Evolutionary conservation across 2,888 invertebrate genomes (phyloP).

Genomic region (Chromoteleia sp.): DNA sequence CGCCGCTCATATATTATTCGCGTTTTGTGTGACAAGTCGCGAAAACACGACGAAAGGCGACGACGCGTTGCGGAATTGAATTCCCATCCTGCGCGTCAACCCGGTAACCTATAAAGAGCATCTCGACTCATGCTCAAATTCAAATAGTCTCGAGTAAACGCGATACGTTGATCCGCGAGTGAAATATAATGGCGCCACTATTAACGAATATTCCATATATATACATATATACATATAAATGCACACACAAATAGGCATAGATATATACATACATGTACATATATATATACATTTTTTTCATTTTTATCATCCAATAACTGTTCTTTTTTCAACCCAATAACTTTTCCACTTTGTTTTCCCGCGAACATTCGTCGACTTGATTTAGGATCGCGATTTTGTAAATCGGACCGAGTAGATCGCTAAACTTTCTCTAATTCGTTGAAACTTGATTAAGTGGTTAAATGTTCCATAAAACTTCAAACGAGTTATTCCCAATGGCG

Average conservation of each 20-base stretch:
- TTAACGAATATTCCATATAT: not conserved
- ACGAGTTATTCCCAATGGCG: too few species aligned
- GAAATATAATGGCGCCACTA: conserved; percentile 7
- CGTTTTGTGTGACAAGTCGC: conserved; percentile 54
- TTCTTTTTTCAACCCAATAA: conserved; percentile 11
- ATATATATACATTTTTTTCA: too few species aligned
- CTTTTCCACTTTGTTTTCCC: conserved; percentile 36
- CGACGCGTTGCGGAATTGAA: conserved; percentile 52
- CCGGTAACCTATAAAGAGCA: conserved; percentile 8
- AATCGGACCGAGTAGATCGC: conserved; percentile 38
- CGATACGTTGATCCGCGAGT: conserved; percentile 15
- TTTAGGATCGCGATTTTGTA: conserved; percentile 35
- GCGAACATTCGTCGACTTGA: conserved; percentile 20
- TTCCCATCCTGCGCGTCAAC: conserved; percentile 38
- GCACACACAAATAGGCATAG: too few species aligned
- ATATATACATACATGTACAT: too few species aligned
- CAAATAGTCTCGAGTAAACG: conserved; percentile 15
- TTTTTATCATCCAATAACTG: not conserved
- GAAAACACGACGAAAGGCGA: conserved; percentile 59
- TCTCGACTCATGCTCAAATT: conserved; percentile 6
- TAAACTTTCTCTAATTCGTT: conserved; percentile 40
- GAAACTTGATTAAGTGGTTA: conserved; percentile 53
- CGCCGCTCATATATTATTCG: conserved; percentile 75
- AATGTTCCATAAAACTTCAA: conserved; percentile 2
- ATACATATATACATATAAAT: too few species aligned